phyloP scores from a whole-genome alignment of 2,113 vertebrate species.

The Ceyx cyanopectus region DNA sequence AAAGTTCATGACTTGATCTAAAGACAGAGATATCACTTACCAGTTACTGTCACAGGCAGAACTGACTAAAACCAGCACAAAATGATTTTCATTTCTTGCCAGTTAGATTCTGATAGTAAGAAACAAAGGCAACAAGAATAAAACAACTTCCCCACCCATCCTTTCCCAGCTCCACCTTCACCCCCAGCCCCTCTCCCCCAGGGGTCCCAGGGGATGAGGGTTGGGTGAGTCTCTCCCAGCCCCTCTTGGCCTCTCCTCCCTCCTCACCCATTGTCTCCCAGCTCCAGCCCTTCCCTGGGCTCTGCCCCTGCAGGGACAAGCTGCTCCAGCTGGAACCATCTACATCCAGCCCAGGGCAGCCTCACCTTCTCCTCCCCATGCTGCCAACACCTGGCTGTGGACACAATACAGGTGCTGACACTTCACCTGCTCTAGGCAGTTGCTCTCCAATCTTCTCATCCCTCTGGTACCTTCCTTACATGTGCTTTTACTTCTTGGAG shows the following conservation, averaged over 20 bases:
- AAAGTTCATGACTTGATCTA: neutral
- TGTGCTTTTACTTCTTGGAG: neutral
- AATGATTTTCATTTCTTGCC: neutral
- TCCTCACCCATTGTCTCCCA: neutral
- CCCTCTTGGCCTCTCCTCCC: neutral
- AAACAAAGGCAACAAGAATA: neutral
- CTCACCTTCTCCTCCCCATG: neutral
- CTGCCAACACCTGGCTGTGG: neutral
- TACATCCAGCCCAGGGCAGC: no score
- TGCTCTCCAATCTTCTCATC: neutral
- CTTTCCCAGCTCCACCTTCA: neutral
- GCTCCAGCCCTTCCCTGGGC: neutral
- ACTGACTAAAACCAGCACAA: neutral
- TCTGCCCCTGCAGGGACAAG: neutral
- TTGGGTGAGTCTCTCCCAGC: neutral
- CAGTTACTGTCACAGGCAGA: neutral
- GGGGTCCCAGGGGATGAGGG: neutral
- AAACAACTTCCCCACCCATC: accelerated
- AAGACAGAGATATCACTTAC: neutral
- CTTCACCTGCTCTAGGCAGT: neutral
- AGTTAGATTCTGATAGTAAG: neutral
- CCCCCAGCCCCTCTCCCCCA: neutral
- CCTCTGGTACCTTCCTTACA: neutral
- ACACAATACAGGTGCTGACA: neutral
- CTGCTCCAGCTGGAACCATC: neutral